These are phyloP conservation scores for Gallinago stenura DNA, from an alignment of 2,797 vertebrate genomes.

Conservation along the genomic window DNA sequence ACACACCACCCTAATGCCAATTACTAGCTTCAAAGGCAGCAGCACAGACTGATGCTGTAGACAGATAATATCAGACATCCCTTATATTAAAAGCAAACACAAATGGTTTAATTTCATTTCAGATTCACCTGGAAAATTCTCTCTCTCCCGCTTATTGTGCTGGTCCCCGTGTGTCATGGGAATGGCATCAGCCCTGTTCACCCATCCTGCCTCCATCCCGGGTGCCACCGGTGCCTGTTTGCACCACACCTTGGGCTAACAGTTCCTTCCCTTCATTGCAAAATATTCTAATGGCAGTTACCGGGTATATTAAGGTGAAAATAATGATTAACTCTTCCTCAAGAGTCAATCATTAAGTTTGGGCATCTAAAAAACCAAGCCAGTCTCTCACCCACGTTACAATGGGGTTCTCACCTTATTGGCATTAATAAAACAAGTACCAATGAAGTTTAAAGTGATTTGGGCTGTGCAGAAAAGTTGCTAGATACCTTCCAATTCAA, in stretches of 20 bases:
- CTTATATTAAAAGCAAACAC: conserved; percentile 63
- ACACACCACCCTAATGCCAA: conserved; percentile 44
- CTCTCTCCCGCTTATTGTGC: neutral
- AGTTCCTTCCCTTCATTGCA: neutral
- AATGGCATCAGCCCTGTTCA: neutral
- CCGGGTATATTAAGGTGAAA: neutral
- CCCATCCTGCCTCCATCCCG: neutral
- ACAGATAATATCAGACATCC: conserved; percentile 68
- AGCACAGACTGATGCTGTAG: conserved; percentile 47
- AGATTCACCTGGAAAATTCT: conserved; percentile 49
- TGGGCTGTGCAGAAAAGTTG: neutral
- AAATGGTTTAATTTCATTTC: conserved; percentile 40
- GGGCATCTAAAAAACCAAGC: neutral
- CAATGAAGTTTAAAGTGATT: neutral
- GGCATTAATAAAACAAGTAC: neutral
- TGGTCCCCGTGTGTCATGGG: neutral
- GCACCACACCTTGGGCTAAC: neutral
- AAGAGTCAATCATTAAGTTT: neutral
- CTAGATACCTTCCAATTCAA: neutral
- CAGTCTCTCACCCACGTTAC: neutral
- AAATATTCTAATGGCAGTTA: neutral
- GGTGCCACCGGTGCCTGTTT: neutral
- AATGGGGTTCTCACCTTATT: neutral
- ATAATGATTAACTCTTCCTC: too few relatives aligned
- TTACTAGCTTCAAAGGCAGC: conserved; percentile 65